Evolutionary conservation across 2,888 invertebrate genomes (phyloP), one percentile per base, ranked within the genome.

Genomic region (Nomada lathburiana): DNA sequence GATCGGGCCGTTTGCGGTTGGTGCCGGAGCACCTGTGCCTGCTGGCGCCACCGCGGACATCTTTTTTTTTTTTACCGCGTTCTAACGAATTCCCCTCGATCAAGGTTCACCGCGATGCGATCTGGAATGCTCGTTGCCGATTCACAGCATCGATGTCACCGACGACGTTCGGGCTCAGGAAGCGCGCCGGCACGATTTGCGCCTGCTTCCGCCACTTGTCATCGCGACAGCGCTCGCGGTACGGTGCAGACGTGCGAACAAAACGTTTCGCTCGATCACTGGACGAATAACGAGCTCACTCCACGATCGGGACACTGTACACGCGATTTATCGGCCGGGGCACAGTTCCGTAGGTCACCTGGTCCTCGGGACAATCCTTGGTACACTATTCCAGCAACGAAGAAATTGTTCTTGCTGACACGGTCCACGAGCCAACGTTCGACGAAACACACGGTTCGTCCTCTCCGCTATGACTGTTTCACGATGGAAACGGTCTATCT

Each of bases 41-140:
- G 91, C 92, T 85, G 92, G 93, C 42, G 92, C 93, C 70, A 93
- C 93, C 73, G 94, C 93, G 76, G 94, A 93, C 93, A 94, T 94
- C 64, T 85, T 71, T 71, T 29, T 74, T 85, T 71, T 68, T 29
- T 74, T 47, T 20, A 79, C 55, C 64, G 29, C 76, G 75, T 69
- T 74, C 74, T 64, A 63, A 52, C 59, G 36, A 53, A 13, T 16
- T 18, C 63, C 73, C 4, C 47, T 7, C 55, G 65, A n/a, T 53
- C 16, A 13, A 36, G 23, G 23, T 59, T 57, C 42, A 20, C 29
- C 52, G 13, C n/a, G 2, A 52, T 55, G 5, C 42, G 23, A 42
- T 42, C 74, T 26, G 20, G 16, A 13, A 59, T 26, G 20, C 13
- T 10, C 11, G 13, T 9, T 5, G 7, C 23, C 13, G 2, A n/a